phyloP scores from a whole-genome alignment of 2,888 invertebrate species.

The Octonoba sinensis region DNA sequence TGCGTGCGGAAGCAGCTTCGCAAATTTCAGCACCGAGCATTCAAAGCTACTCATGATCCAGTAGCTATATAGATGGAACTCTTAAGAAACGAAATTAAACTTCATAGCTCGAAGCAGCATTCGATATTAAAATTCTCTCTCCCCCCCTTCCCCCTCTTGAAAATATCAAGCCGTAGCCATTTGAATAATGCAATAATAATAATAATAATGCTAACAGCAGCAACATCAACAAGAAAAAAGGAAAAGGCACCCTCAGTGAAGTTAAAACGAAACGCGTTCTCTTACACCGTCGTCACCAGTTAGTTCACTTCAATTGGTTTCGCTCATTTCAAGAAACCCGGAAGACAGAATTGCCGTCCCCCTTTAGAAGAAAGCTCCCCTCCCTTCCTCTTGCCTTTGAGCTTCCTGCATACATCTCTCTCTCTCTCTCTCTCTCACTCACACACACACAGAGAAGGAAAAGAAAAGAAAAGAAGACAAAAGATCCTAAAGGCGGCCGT shows the following conservation, averaged over 20 bases:
- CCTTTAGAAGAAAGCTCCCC: constrained; percentile 3
- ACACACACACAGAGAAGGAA: constrained; percentile 3
- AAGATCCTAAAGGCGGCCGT: constrained; percentile 54
- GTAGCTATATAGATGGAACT: constrained; percentile 31
- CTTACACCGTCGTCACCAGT: constrained; percentile 47
- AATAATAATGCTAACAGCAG: constrained; percentile 57
- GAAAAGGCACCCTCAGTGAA: constrained; percentile 44
- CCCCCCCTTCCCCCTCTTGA: neutral
- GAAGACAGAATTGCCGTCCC: constrained; percentile 58
- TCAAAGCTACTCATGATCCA: constrained; percentile 16
- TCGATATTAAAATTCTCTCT: constrained; percentile 57
- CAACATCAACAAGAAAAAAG: constrained; percentile 47
- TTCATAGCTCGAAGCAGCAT: constrained; percentile 47
- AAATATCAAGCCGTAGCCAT: constrained; percentile 42
- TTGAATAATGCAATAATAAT: constrained; percentile 59
- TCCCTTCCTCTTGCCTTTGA: constrained; percentile 10
- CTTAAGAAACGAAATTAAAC: constrained; percentile 60
- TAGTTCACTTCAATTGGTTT: constrained; percentile 64
- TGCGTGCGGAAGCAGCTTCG: too few relatives aligned
- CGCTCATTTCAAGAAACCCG: constrained; percentile 64
- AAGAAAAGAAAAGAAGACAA: constrained; percentile 62
- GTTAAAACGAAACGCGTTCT: constrained; percentile 56
- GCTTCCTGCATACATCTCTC: constrained; percentile 21
- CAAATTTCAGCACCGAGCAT: neutral
- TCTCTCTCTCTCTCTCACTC: neutral